Conservation (phyloP, 2,797 vertebrate species). For the Girardinus metallicus region DNA sequence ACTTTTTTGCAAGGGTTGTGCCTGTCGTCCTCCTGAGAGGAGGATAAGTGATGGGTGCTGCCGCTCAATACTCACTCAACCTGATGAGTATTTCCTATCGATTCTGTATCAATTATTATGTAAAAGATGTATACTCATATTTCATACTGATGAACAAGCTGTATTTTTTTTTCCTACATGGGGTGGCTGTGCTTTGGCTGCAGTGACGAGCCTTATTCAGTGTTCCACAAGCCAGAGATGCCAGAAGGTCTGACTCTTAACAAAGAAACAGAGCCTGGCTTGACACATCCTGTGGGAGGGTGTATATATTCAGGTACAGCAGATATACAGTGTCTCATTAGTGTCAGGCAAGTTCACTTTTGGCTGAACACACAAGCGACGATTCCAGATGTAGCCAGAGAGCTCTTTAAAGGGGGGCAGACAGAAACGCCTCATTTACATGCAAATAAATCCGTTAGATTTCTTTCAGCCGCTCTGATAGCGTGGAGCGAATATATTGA, state of each 20-base stretch:
- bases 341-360: constrained; percentile 47
- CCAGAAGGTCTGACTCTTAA: constrained; percentile 21
- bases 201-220: constrained; percentile 14
- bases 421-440: constrained; percentile 72
- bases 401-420: constrained; percentile 49
- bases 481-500: constrained; percentile 69
- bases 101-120: constrained; percentile 76
- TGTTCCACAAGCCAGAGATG: constrained; percentile 7
- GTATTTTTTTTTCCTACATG: constrained; percentile 29
- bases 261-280: constrained; percentile 11
- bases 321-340: constrained; percentile 21
- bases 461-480: constrained; percentile 71
- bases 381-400: constrained; percentile 53
- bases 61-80: constrained; percentile 73
- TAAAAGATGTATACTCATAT: constrained; percentile 71
- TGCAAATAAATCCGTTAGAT: constrained; percentile 74
- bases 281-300: constrained; percentile 7
- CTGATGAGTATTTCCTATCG: constrained; percentile 77
- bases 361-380: constrained; percentile 33
- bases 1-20: constrained; percentile 50
- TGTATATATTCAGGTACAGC: constrained; percentile 18
- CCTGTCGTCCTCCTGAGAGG: constrained; percentile 65
- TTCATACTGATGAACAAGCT: constrained; percentile 66
- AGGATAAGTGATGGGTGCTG: constrained; percentile 71
- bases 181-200: constrained; percentile 31